Percentiles rank a stretch among this genome's conserved stretches.
These are phyloP conservation scores for Anser cygnoides DNA, from an alignment of 2,113 vertebrate species.

Conservation along the genomic window DNA sequence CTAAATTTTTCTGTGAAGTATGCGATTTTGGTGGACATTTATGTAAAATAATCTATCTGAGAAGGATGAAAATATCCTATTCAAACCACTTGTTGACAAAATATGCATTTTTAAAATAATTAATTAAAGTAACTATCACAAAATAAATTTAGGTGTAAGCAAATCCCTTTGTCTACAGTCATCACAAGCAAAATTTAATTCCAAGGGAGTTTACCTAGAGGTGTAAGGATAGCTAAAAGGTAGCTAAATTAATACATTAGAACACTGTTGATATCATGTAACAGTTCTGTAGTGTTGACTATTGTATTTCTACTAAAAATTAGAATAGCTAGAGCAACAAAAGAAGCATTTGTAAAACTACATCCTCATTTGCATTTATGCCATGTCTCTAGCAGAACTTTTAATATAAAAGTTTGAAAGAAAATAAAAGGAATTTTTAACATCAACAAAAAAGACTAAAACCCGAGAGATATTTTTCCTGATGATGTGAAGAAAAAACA, in stretches of 20 bases:
- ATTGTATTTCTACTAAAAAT: neutral
- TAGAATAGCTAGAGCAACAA: neutral
- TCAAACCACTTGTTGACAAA: neutral
- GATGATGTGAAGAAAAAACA: neutral
- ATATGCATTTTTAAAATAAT: neutral
- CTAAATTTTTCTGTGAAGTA: neutral
- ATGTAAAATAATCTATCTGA: neutral
- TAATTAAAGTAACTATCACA: neutral
- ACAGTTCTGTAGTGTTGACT: neutral
- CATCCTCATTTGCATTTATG: neutral
- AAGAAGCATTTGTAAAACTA: neutral
- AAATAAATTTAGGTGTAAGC: neutral
- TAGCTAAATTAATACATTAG: neutral
- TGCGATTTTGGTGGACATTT: neutral
- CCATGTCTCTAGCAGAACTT: rapidly evolving
- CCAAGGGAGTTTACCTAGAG: neutral
- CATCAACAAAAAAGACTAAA: neutral
- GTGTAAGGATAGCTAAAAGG: neutral
- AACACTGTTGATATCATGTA: neutral
- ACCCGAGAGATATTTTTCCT: neutral
- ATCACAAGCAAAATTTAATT: neutral
- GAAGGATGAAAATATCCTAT: neutral
- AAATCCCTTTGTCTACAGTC: neutral
- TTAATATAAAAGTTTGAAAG: neutral
- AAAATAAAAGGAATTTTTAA: neutral